phyloP scores from a whole-genome alignment of 1,140 invertebrate genomes.

The Penaeus indicus region DNA sequence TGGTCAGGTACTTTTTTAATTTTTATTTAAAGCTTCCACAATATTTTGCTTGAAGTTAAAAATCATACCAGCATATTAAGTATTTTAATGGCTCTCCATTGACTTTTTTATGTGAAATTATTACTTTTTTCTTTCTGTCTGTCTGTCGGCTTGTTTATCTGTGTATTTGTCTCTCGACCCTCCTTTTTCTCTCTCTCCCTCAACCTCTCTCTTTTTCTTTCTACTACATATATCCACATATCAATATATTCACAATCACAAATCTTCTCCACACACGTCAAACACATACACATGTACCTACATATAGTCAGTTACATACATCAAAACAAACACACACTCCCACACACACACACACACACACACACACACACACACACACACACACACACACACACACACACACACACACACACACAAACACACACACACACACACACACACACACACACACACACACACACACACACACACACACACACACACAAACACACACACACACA shows the following conservation, averaged over 20 bases:
- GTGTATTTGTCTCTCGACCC: no score
- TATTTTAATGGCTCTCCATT: no score
- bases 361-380: slow-evolving; percentile 22
- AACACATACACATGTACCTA: not conserved
- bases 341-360: slow-evolving; percentile 32
- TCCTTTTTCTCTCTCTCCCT: not conserved
- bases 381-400: not conserved
- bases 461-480: slow-evolving; percentile 19
- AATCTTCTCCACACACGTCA: no score
- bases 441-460: slow-evolving; percentile 16
- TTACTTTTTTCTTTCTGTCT: no score
- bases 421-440: not conserved
- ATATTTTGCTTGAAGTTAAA: no score
- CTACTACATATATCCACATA: not conserved
- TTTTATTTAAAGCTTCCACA: no score
- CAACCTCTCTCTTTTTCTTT: not conserved
- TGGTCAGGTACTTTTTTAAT: no score
- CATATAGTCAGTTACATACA: no score
- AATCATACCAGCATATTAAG: no score
- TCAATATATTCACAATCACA: not conserved
- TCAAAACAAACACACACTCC: no score
- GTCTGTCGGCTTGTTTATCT: no score
- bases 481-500: slow-evolving; percentile 10
- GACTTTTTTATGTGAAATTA: no score
- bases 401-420: not conserved